Percentiles rank a stretch among this genome's conserved stretches.
phyloP scores from a whole-genome alignment of 2,113 vertebrate genomes.

The Phylloscopus whistleri region DNA sequence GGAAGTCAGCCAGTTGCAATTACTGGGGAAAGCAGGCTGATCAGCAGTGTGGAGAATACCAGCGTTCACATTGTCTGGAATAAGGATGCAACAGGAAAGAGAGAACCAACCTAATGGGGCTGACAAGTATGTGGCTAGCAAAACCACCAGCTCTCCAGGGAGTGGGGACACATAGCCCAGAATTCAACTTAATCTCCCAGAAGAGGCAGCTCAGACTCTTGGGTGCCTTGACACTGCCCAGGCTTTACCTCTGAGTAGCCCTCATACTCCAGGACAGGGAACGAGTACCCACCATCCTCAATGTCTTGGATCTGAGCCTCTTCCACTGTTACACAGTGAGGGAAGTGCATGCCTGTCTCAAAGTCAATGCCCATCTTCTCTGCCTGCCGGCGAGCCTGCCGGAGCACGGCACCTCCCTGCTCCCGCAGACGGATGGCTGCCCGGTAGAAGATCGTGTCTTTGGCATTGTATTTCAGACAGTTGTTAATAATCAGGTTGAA shows the following conservation, averaged over 20 bases:
- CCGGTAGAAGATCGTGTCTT: slow-evolving; percentile 97
- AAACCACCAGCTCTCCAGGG: neutral
- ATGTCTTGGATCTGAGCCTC: slow-evolving; percentile 70
- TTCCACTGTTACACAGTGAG: slow-evolving; percentile 83
- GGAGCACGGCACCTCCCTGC: slow-evolving; percentile 84
- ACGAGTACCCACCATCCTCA: slow-evolving; percentile 72
- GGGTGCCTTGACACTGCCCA: neutral
- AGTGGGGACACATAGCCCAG: neutral
- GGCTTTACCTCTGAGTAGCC: neutral
- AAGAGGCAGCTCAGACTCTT: neutral
- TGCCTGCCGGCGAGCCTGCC: slow-evolving; percentile 89
- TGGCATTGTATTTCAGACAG: slow-evolving; percentile 98
- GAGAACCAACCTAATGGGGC: neutral
- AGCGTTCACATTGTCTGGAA: neutral
- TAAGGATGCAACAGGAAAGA: neutral
- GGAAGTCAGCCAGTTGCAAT: neutral
- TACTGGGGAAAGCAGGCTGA: neutral
- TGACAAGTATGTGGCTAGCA: neutral
- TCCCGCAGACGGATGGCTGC: slow-evolving; percentile 92
- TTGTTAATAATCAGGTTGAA: slow-evolving; percentile 98
- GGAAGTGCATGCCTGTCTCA: slow-evolving; percentile 94
- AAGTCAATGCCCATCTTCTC: slow-evolving; percentile 98
- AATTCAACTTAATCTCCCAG: rapidly evolving
- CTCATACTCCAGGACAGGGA: neutral
- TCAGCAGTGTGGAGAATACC: neutral